phyloP scores from a whole-genome alignment of 2,113 vertebrate species.

The Sander lucioperca region DNA sequence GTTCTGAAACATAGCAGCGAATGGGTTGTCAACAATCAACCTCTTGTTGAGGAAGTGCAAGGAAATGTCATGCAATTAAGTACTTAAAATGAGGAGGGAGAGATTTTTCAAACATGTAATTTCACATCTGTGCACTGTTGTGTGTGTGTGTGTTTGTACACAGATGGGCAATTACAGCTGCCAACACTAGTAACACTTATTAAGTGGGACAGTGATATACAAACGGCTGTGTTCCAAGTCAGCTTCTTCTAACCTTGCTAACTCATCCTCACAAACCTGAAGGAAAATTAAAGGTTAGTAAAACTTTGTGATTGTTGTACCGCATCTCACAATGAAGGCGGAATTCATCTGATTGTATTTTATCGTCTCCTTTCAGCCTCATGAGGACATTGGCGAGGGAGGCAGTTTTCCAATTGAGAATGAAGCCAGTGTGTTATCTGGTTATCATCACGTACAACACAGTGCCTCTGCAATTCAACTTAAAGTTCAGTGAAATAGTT shows the following conservation, averaged over 20 bases:
- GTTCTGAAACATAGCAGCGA: slow-evolving; percentile 2
- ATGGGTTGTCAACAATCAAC: slow-evolving; percentile 41
- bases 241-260: slow-evolving; percentile 2
- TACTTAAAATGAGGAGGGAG: slow-evolving; percentile 19
- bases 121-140: slow-evolving; percentile 7
- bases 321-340: not conserved
- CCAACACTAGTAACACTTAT: slow-evolving; percentile 42
- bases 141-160: slow-evolving; percentile 15
- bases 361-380: slow-evolving; percentile 10
- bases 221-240: slow-evolving; percentile 25
- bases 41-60: slow-evolving; percentile 18
- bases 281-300: slow-evolving; percentile 16
- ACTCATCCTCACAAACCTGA: slow-evolving; percentile 14
- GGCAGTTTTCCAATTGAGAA: slow-evolving; percentile 32
- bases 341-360: slow-evolving; percentile 15
- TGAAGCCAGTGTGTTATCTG: slow-evolving; percentile 34
- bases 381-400: not conserved
- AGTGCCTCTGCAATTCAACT: slow-evolving; percentile 43
- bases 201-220: slow-evolving; percentile 18
- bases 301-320: slow-evolving; percentile 13
- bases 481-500: slow-evolving; percentile 45
- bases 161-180: slow-evolving; percentile 50
- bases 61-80: slow-evolving; percentile 52
- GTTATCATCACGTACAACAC: slow-evolving; percentile 26
- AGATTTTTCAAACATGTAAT: slow-evolving; percentile 17